These are phyloP conservation scores for Leptobrachium leishanense DNA, from an alignment of 2,113 vertebrate genomes.

Conservation along the genomic window DNA sequence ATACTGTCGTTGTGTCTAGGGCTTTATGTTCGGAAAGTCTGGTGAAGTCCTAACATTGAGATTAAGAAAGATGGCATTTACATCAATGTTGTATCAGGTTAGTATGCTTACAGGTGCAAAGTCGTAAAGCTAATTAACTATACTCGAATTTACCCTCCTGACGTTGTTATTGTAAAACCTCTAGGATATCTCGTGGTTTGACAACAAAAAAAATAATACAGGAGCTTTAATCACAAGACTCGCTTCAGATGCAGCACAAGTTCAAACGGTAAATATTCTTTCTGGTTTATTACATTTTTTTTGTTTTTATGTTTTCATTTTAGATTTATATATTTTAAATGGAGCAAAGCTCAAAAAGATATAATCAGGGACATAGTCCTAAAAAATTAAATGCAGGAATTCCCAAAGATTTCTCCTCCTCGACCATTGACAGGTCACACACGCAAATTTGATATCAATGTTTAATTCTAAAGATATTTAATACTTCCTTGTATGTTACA, in stretches of 20 bases:
- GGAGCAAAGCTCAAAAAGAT: too few relatives aligned
- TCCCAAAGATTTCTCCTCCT: too few relatives aligned
- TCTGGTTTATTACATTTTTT: neutral
- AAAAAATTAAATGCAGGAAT: too few relatives aligned
- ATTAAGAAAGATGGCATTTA: conserved; percentile 52
- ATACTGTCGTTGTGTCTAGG: conserved; percentile 34
- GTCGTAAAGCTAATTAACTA: neutral
- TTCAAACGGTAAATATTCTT: conserved; percentile 50
- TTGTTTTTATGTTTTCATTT: neutral
- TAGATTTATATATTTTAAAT: neutral
- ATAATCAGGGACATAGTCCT: too few relatives aligned
- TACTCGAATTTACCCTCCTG: too few relatives aligned
- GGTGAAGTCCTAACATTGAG: conserved; percentile 54
- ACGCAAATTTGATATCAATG: too few relatives aligned
- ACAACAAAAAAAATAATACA: conserved; percentile 54
- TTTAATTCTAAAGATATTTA: too few relatives aligned
- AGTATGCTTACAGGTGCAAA: conserved; percentile 8
- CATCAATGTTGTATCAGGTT: conserved; percentile 56
- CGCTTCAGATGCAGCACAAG: conserved; percentile 53
- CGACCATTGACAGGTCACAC: too few relatives aligned
- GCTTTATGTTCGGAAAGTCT: conserved; percentile 53
- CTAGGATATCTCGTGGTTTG: conserved; percentile 53
- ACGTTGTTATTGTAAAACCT: conserved; percentile 3
- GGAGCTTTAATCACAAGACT: conserved; percentile 54
- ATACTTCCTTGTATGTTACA: too few relatives aligned